Evolutionary conservation across 2,888 invertebrate species (phyloP), one percentile per base, ranked within the genome.

Genomic region (Yponomeuta sedellus): DNA sequence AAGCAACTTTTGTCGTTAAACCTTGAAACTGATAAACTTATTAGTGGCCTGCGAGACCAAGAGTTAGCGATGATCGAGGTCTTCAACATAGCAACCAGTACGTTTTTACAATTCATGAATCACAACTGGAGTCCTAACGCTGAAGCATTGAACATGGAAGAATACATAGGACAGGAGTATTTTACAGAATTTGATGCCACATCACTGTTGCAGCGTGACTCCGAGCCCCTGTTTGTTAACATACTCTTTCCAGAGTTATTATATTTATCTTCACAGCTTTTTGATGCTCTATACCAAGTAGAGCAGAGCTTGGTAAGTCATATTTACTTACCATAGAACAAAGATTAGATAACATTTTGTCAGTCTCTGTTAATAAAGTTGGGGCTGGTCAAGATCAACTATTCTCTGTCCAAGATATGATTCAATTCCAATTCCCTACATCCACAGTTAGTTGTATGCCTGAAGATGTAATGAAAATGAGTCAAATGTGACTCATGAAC

Each of bases 61-160:
- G 44, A 52, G 10, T 71, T 67, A 22, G 70, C 72, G 22, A 70
- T 79, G 66, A 79, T 88, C 56, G 83, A 91, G 67, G 81, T 94
- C 70, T 78, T 94, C 16, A 77, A 88, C 65, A 81, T 93, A 65
- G 95, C 94, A 2, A 90, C 96, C 20, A 92, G 94, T 56, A 92
- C 94, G 71, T 85, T 96, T 39, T 88, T 95, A 64, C 91, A 92
- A 34, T 98, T 97, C 84, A 92, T 96, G 66, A 95, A 97, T 80
- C 92, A 92, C 66, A 98, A 98, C 84, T 97, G 96, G 93, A 94
- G 95, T 64, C 96, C 97, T 0, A 96, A 96, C 4, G 83, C 91
- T 61, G 77, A 92, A 39, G 79, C 86, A 52, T 76, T 89, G 0
- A 75, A 82, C 61, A 74, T 92, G 63, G 77, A 82, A 16, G 76